Base-by-base conservation (phyloP, 2,888 invertebrate species). In the Pseudanteris insignis region DNA sequence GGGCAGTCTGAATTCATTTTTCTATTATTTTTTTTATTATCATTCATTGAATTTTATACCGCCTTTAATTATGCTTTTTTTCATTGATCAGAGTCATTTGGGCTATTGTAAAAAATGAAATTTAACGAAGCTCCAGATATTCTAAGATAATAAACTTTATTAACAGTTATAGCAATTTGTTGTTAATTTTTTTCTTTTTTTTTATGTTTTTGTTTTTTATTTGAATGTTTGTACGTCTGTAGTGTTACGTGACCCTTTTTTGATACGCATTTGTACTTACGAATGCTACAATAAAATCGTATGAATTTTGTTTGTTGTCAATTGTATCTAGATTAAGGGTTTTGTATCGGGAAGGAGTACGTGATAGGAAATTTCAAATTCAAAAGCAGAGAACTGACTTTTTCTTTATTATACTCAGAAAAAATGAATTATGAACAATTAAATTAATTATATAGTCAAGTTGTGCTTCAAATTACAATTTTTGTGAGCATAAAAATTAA, bases 101-200 rank as follows among this genome's bases (percentile, higher is more conserved):
- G 26, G 30, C 15, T 9, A 21, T 30, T 43, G 43, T 43, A 32
- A 28, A 34, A 18, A 18, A 18, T 6, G 18, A 18, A 18, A 18
- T 4, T 4, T 3, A 18, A 18, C n/a, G 10, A 40, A 26, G 15
- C 4, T 40, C 15, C 15, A 40, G 7, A 15, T 15, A 8, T 29
- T 10, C 14, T 44, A n/a, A 10, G 44, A 26, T 26, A 44, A 44
- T 44, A 46, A 46, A 46, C 26, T 26, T 26, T 26, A n/a, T 26
- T 26, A 26, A 18, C 3, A 18, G 18, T 18, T 18, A 18, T 26
- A 26, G 9, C 14, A 6, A 28, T 41, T 41, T 18, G 25, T 43
- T 32, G 24, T 43, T 32, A 2, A 30, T 32, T 43, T 1, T 43
- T 13, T 36, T 18, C 10, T 18, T 15, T 46, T 36, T 28, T 14